Base-by-base conservation (phyloP, 2,113 vertebrate genomes). In the Ptilorrhoa leucosticta region DNA sequence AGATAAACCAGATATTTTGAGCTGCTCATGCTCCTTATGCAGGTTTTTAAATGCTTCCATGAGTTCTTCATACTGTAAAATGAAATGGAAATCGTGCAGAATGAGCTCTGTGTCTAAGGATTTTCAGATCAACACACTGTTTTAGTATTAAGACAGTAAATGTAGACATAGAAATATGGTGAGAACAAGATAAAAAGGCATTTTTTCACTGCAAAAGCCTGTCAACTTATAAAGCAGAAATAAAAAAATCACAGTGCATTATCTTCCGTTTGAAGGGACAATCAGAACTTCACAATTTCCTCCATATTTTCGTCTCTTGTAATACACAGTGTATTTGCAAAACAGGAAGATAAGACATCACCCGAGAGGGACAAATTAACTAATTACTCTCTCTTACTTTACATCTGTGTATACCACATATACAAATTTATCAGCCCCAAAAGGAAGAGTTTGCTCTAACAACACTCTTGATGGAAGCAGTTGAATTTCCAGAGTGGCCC, bases 1-100 rank as follows among this genome's bases (percentile, higher is more conserved):
- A 90, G 99, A 99, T 94, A 99, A 99, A 71, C 99, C 99, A 61
- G 99, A 99, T 57, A 98, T 98, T 97, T 98, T 99, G 79, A 99
- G 98, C 75, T 99, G 99, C 70, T 99, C 99, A 39, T 99, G 99
- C 95, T 99, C 99, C 97, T 99, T 99, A 96, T 99, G 99, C 58
- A 99, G 98, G 31, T 95, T 98, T 98, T 99, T 99, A 97, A 99
- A 99, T 69, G 97, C 97, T 95, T 99, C 99, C 97, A 99, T 99
- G 89, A 99, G 96, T 87, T 99, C 99, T 98, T 99, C 99, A 97
- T 99, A 99, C 99, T 99, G 86, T 15, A 64, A 97, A 97, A 68
- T 44, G 83, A 89, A 92, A 95, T 31, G 76, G 79, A 95, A 93
- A 88, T 39, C 35, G n/a, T 54, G 61, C 73, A 94, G 90, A 89